Base-by-base conservation (phyloP, 1,140 invertebrate species). In the Bicyclus anynana region DNA sequence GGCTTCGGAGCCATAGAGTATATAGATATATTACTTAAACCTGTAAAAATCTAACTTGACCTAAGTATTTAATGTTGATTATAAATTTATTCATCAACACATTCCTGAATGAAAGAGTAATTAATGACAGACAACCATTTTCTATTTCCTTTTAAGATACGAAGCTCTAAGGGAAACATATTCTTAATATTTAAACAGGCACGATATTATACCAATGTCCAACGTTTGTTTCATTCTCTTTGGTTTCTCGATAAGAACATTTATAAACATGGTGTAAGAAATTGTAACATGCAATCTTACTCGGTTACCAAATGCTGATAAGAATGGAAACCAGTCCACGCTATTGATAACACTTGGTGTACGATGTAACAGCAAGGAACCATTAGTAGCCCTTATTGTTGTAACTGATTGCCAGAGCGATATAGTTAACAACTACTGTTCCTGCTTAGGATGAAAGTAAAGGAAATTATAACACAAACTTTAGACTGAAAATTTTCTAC, bases 361-460 rank as follows among this genome's bases (percentile, higher is more conserved):
- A 59, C 20, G 56, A 40, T 59, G 48, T 9, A 47, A 52, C 56
- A 53, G 20, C 48, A 27, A 18, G 52, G 20, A 49, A 37, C 56
- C 49, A 59, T 59, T 59, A 59, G 49, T 38, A 20, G 40, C 42
- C 49, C 50, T 51, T 52, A 59, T 59, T 53, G 56, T 59, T 35
- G 38, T 47, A 59, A 58, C 46, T 52, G 55, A 58, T 58, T 46
- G 48, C 55, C 12, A 58, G 18, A n/a, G 38, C 55, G 55, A 58
- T 58, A 58, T 46, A 21, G 55, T 42, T 52, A 57, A 57, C 54
- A 58, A 52, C 48, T 26, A 29, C 26, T n/a, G 53, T 59, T 52
- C 40, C 55, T 49, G 55, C 40, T 58, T 52, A 23, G 13, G 49
- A 51, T 14, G 55, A 46, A 21, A 44, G 13, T 44, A 21, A 44